Base-by-base conservation (phyloP, 2,888 invertebrate species). In the Cremastinae sp. region DNA sequence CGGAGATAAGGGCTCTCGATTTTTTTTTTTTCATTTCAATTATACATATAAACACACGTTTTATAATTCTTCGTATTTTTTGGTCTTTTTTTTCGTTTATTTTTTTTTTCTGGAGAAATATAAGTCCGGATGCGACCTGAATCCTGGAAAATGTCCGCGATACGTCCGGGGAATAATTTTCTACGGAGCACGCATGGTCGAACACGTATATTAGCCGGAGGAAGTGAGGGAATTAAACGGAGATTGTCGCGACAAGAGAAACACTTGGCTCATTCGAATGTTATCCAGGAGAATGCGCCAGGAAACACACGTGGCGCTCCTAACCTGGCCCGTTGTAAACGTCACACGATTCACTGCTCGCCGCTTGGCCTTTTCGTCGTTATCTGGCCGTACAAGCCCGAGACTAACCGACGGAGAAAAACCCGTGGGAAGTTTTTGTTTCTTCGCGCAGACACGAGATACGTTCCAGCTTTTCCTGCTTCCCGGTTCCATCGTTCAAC, bases 101-200 rank as follows among this genome's bases (percentile, higher is more conserved):
- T n/a, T n/a, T n/a, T n/a, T n/a, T n/a, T n/a, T 18, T 20, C 18
- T 16, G 54, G 61, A 53, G 56, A 56, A 74, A 74, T 62, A 62
- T 74, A 69, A 58, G 69, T 74, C 59, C 66, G 66, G 73, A 53
- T 66, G 66, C 59, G 64, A 70, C 64, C 69, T 74, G 58, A 74
- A 74, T 70, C 69, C 58, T 51, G 69, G 43, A 58, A 74, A 74
- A 74, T 74, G 64, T 74, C 43, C 49, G 45, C 49, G 62, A 69
- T 74, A n/a, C n/a, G n/a, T n/a, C n/a, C n/a, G 74, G 56, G 58
- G 68, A 69, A 64, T 69, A 74, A 74, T 69, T 69, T 58, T 59
- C 49, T 70, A 74, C 51, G 34, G 58, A 74, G 28, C 28, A 70
- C 74, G 74, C 69, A 74, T 70, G 70, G 70, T 58, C 69, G 69